phyloP scores from a whole-genome alignment of 2,888 invertebrate genomes.

The Volucella inanis region DNA sequence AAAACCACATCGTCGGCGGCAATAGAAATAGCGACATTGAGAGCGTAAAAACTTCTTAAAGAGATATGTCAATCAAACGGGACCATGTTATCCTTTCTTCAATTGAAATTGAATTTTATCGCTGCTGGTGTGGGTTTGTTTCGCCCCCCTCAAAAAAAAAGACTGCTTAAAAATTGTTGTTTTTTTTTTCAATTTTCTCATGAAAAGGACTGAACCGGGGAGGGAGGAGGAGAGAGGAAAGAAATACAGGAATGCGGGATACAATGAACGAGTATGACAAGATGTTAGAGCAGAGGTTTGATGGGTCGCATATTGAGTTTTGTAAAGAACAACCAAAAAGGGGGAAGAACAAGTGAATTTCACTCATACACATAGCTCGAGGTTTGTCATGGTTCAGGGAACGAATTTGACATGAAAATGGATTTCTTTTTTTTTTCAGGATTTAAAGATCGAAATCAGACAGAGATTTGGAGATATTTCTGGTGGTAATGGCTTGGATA shows the following conservation, averaged over 20 bases:
- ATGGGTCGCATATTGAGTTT: conserved; percentile 70
- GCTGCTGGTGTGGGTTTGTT: conserved; percentile 44
- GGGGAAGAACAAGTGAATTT: conserved; percentile 68
- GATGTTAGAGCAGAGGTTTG: conserved; percentile 71
- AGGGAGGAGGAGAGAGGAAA: background rate
- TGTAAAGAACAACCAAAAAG: conserved; percentile 11
- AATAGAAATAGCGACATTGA: too few relatives aligned
- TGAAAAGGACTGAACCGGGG: conserved; percentile 16
- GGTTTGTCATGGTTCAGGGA: conserved; percentile 39
- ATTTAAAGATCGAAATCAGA: conserved; percentile 37
- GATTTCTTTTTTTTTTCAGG: conserved; percentile 36
- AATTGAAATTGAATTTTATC: conserved; percentile 74
- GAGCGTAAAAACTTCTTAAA: conserved; percentile 41
- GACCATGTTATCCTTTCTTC: conserved; percentile 72
- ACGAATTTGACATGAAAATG: conserved; percentile 67
- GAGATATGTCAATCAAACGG: conserved; percentile 69
- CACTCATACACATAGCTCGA: conserved; percentile 40
- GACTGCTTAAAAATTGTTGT: conserved; percentile 28
- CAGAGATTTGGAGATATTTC: conserved; percentile 64
- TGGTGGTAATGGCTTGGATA: conserved; percentile 65
- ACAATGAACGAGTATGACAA: conserved; percentile 65
- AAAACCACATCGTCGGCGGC: background rate
- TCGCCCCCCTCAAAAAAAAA: conserved; percentile 4
- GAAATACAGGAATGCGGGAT: conserved; percentile 31
- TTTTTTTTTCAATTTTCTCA: conserved; percentile 54